Evolutionary conservation across 2,888 invertebrate species (phyloP), one percentile per base, ranked within the genome.

Genomic region (Drosophila picticornis): DNA sequence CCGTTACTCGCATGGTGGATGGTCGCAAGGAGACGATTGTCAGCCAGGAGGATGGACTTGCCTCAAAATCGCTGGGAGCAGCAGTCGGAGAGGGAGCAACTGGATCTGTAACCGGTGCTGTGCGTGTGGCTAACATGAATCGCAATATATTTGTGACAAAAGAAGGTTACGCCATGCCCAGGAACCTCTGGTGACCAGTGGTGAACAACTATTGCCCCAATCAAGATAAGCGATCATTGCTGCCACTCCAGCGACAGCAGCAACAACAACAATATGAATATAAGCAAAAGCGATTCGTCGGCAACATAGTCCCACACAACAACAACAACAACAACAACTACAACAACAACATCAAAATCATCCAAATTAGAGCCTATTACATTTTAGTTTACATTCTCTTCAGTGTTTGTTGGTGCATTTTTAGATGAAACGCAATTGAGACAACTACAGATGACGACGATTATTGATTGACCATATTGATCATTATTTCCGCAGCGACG

Each of bases 101-200:
- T 16, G 56, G 27, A 9, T 22, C 38, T 19, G 56, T 65, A 11
- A 22, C 5, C 2, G 32, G 34, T 51, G 7, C 16, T 7, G 55
- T 55, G 32, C 61, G 57, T 34, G 56, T 22, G 68, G 77, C 71
- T 16, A 81, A 81, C 68, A 83, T 91, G 59, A 90, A 92, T 81
- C 93, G 92, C 72, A 93, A 93, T 68, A 83, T 93, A 67, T 92
- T 72, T 83, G 91, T 93, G 80, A 92, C 93, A 83, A 92, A 92
- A 92, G 91, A 92, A 91, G 93, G 93, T 77, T 93, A 93, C 83
- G 93, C 93, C 88, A 89, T 93, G 79, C 93, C 93, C 81, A 88
- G 91, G 81, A 93, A 93, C 90, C 91, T 93, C 88, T 93, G 93
- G 93, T 93, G 93, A 93, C 93, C 92, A 92, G 92, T 92, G 91